Evolutionary conservation across 2,113 vertebrate species (phyloP).

Genomic region (Australoheros scitulus): DNA sequence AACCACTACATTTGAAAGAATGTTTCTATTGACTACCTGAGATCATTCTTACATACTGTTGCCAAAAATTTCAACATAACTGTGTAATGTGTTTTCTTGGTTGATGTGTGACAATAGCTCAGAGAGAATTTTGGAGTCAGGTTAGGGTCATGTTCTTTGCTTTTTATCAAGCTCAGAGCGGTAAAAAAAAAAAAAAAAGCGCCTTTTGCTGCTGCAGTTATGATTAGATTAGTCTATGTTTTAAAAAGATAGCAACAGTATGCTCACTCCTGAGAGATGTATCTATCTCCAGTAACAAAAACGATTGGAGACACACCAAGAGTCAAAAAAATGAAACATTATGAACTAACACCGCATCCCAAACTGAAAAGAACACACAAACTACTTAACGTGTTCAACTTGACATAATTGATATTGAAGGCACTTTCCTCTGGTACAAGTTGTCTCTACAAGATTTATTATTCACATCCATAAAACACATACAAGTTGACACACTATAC

Average conservation of each 20-base stretch:
- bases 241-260: conserved; percentile 10
- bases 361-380: neutral
- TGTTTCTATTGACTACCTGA: neutral
- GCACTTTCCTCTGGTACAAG: neutral
- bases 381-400: neutral
- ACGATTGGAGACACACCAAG: neutral
- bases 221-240: neutral
- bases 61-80: neutral
- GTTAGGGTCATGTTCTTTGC: neutral
- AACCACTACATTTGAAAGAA: neutral
- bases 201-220: neutral
- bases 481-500: neutral
- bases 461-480: neutral
- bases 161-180: neutral
- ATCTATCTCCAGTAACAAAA: neutral
- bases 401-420: neutral
- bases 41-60: neutral
- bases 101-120: neutral
- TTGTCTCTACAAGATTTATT: neutral
- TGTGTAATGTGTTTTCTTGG: neutral
- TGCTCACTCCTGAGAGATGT: neutral
- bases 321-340: neutral
- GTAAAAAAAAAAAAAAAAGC: neutral
- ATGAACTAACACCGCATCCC: neutral
- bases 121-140: neutral